Conservation (phyloP, 2,113 vertebrate species). For the Herpetotheres cachinnans region DNA sequence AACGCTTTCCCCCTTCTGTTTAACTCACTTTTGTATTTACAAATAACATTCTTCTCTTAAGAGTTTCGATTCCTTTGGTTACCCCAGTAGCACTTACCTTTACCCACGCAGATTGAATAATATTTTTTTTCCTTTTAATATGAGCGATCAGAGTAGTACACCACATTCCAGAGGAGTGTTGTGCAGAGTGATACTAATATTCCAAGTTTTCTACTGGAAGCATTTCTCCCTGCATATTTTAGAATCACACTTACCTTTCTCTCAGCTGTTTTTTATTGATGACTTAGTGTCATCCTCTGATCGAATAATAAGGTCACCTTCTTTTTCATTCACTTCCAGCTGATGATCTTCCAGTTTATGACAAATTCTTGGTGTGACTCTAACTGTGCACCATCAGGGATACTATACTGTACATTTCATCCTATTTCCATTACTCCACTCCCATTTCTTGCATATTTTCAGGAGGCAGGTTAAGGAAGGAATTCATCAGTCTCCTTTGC, state of each 20-base stretch:
- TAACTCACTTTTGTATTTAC: neutral
- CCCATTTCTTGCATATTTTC: neutral
- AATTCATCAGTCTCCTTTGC: neutral
- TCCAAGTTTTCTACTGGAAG: neutral
- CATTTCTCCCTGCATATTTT: neutral
- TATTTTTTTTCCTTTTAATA: neutral
- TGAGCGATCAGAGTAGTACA: neutral
- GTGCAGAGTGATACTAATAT: neutral
- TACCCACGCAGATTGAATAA: rapidly evolving
- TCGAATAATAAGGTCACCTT: neutral
- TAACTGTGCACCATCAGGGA: neutral
- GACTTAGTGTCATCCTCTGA: neutral
- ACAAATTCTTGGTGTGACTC: neutral
- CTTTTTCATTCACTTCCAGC: neutral
- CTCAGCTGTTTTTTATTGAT: neutral
- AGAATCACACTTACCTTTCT: slow-evolving; percentile 9
- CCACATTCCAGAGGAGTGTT: neutral
- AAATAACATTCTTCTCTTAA: neutral
- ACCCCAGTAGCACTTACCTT: slow-evolving; percentile 5
- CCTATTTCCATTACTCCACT: neutral
- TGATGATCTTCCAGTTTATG: neutral
- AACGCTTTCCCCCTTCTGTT: neutral
- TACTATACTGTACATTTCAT: neutral
- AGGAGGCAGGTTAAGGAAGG: neutral
- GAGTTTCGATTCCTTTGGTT: neutral